These are phyloP conservation scores for Plagodis pulveraria DNA, from an alignment of 2,888 invertebrate species.

Conservation along the genomic window DNA sequence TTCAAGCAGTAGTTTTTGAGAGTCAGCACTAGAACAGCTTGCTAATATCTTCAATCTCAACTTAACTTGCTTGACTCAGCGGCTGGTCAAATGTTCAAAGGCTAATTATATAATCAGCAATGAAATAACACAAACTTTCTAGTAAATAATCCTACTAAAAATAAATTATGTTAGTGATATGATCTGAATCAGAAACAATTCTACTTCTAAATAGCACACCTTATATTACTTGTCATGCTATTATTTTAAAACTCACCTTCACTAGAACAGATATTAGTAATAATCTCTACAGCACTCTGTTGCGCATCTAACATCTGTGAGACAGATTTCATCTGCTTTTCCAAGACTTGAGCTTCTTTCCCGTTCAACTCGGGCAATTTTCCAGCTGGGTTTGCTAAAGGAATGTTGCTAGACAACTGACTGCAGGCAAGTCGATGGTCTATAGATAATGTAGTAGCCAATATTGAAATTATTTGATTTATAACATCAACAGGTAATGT, in stretches of 20 bases:
- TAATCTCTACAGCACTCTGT: slow-evolving; percentile 88
- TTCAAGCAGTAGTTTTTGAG: no score
- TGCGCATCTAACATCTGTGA: slow-evolving; percentile 87
- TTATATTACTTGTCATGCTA: not conserved
- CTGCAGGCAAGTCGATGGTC: slow-evolving; percentile 81
- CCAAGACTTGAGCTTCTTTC: slow-evolving; percentile 69
- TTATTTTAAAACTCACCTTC: slow-evolving; percentile 77
- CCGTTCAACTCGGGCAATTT: slow-evolving; percentile 62
- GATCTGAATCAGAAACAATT: no score
- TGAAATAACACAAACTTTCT: no score
- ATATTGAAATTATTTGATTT: slow-evolving; percentile 76
- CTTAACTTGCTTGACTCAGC: no score
- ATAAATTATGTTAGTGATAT: no score
- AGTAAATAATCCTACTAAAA: no score
- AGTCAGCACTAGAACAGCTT: no score
- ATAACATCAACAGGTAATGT: slow-evolving; percentile 73
- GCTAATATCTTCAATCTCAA: no score
- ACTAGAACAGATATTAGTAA: slow-evolving; percentile 88
- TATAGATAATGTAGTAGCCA: slow-evolving; percentile 80
- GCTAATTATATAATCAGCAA: no score
- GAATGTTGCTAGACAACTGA: slow-evolving; percentile 77
- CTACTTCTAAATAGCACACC: not conserved
- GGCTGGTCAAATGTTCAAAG: no score
- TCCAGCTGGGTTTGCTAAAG: slow-evolving; percentile 61
- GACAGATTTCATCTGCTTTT: slow-evolving; percentile 77